Conservation (phyloP, 1,140 invertebrate genomes). For the Agrilus planipennis region DNA sequence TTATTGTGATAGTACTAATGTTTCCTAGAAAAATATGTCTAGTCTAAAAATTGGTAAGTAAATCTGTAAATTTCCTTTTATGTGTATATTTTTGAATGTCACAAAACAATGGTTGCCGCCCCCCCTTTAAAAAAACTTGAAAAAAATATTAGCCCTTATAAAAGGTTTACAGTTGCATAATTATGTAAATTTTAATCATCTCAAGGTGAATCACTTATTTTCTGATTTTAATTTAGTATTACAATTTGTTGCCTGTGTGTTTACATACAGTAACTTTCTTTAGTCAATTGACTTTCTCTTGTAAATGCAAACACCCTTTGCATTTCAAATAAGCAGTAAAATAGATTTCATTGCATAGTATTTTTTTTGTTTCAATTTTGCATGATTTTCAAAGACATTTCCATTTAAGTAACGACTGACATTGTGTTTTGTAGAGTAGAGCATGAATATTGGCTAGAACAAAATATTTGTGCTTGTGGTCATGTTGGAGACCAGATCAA, state of each 20-base stretch:
- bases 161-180: constrained; percentile 6
- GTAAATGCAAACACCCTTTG: neutral
- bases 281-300: neutral
- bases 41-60: constrained; percentile 52
- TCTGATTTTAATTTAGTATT: neutral
- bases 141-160: neutral
- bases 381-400: neutral
- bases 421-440: constrained; percentile 31
- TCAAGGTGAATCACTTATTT: neutral
- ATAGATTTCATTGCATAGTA: constrained; percentile 3
- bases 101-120: constrained; percentile 22
- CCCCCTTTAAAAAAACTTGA: constrained; percentile 10
- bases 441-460: constrained; percentile 33
- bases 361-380: constrained; percentile 4
- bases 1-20: constrained; percentile 16
- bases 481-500: constrained; percentile 41
- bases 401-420: neutral
- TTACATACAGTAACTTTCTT: neutral
- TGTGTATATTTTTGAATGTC: constrained; percentile 7
- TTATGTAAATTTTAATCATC: constrained; percentile 1
- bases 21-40: constrained; percentile 43
- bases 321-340: neutral
- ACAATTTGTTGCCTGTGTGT: neutral
- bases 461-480: constrained; percentile 30
- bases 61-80: constrained; percentile 9